Base-by-base conservation (phyloP, 2,113 vertebrate species). In the Prochilodus magdalenae region DNA sequence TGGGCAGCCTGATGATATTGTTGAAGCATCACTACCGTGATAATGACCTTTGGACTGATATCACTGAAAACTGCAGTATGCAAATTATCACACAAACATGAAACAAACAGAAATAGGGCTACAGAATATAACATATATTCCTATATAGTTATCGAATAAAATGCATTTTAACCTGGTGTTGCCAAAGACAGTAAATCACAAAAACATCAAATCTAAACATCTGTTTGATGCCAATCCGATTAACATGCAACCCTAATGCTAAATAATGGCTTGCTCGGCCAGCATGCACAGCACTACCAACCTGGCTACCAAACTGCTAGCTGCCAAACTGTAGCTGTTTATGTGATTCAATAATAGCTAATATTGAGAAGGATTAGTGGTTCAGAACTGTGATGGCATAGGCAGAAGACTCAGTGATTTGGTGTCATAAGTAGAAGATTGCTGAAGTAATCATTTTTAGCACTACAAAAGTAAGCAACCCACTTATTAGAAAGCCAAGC, bases 401-500 rank as follows among this genome's bases (percentile, higher is more conserved):
- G 16, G 51, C 36, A 65, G 18, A 26, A 70, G 13, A 40, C 57
- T 26, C 11, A 10, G 44, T 30, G 2, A 5, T 60, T 65, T 33
- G 24, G 16, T 26, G 40, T 80, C 27, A 80, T 63, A 22, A n/a
- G 51, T 53, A 65, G 33, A 26, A 70, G 20, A 40, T n/a, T 26
- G 6, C 20, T 47, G 7, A 40, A 12, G 22, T n/a, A 70, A 70
- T 70, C 24, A 44, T 12, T 29, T 33, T 24, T 12, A 29, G 30
- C 5, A 36, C 26, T 30, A 65, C n/a, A 22, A 20, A 88, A 90
- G 91, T 91, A 92, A 91, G 88, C 86, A 85, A 84, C 86, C 71
- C 86, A 44, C 88, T 92, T 92, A 92, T 91, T 91, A 91, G 89
- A 90, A 88, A 85, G 89, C 89, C 89, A 92, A 93, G 92, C 89